Evolutionary conservation across 2,888 invertebrate species (phyloP).

Genomic region (Caenorhabditis sp.): DNA sequence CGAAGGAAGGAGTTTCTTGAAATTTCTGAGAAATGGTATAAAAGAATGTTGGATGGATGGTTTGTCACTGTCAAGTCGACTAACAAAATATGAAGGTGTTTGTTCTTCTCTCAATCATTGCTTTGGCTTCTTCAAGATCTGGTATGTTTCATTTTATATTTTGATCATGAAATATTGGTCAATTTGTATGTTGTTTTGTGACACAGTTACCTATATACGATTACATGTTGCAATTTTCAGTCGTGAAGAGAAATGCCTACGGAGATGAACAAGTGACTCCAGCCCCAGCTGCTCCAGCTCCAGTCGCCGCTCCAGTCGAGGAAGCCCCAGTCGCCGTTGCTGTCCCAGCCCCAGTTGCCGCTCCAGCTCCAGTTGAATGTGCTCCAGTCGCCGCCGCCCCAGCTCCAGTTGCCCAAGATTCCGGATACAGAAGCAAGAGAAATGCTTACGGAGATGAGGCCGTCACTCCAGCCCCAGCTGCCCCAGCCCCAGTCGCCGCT

Average conservation of each 20-base stretch:
- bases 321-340: slow-evolving; percentile 29
- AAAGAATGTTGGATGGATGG: not conserved
- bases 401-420: slow-evolving; percentile 16
- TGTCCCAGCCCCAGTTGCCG: slow-evolving; percentile 25
- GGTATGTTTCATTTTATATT: slow-evolving; percentile 28
- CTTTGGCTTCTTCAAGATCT: slow-evolving; percentile 42
- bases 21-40: not conserved
- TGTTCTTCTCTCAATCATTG: slow-evolving; percentile 42
- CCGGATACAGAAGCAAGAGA: slow-evolving; percentile 47
- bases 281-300: slow-evolving; percentile 27
- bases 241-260: slow-evolving; percentile 38
- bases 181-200: not conserved
- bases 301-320: slow-evolving; percentile 24
- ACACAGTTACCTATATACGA: not conserved
- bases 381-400: slow-evolving; percentile 6
- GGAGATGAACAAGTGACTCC: slow-evolving; percentile 46
- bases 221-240: slow-evolving; percentile 3
- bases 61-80: slow-evolving; percentile 2
- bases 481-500: slow-evolving; percentile 21
- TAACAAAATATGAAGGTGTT: slow-evolving; percentile 38
- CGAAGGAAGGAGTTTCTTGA: not conserved
- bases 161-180: not conserved
- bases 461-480: slow-evolving; percentile 40
- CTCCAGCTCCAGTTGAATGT: slow-evolving; percentile 6
- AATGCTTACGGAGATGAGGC: slow-evolving; percentile 52